Evolutionary conservation across 2,888 invertebrate species (phyloP).

Genomic region (Notodromas monacha): DNA sequence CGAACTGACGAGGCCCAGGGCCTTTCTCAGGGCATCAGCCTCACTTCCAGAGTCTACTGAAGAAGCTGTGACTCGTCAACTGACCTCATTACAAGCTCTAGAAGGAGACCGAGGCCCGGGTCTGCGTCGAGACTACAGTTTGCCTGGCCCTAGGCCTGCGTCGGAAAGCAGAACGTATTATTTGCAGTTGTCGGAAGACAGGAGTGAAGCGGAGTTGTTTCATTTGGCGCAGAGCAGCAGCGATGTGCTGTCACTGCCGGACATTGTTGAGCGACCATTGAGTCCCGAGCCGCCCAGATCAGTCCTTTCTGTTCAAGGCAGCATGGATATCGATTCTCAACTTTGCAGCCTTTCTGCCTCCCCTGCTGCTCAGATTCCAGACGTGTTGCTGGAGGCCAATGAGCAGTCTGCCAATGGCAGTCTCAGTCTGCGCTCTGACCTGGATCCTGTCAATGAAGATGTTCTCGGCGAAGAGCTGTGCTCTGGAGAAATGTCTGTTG

Average conservation of each 20-base stretch:
- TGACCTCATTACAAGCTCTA: too few species aligned
- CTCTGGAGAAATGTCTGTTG: not conserved
- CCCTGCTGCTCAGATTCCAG: not conserved
- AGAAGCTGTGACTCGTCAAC: too few species aligned
- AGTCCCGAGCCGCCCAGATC: not conserved
- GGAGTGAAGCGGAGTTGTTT: not conserved
- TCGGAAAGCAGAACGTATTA: not conserved
- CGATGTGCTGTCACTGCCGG: not conserved
- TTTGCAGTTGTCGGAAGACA: not conserved
- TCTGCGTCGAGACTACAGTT: too few species aligned
- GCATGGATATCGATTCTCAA: not conserved
- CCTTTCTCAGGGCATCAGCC: too few species aligned
- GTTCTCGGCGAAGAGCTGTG: not conserved
- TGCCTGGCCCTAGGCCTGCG: not conserved
- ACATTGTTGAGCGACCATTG: not conserved
- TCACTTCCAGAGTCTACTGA: too few species aligned
- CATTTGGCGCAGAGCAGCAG: not conserved
- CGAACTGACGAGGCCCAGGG: too few species aligned
- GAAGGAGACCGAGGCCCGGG: too few species aligned
- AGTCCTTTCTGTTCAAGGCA: not conserved
- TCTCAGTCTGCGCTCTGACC: too few species aligned
- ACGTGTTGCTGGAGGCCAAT: not conserved
- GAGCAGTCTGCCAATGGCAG: not conserved
- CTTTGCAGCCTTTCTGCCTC: too few species aligned
- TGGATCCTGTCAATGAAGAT: too few species aligned